Evolutionary conservation across 2,797 vertebrate species (phyloP), one percentile per base, ranked within the genome.

Genomic region (Chanos chanos): DNA sequence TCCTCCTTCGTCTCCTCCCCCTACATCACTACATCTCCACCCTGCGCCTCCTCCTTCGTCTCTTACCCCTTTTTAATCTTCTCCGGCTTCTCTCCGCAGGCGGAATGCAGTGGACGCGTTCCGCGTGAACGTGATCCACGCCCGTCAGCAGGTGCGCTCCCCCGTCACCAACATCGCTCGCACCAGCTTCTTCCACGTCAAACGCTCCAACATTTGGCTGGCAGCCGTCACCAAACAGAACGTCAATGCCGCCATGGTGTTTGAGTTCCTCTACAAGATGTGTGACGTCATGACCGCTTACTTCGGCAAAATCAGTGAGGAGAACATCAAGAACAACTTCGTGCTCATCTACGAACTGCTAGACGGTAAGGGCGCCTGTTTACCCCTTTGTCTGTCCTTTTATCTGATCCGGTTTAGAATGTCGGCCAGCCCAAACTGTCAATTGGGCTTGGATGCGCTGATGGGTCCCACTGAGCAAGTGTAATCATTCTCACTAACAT

Each of bases 321-420:
- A 99, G 83, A 99, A 99, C 87, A 99, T 99, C 87, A 99, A 99
- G 89, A 99, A 99, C 88, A 99, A 99, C 90, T 99, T 99, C 9
- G 97, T 99, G 78, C 91, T 99, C 63, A 99, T 99, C 83, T 99
- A 99, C 7, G 97, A 99, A 86, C 89, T 99, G 49, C 88, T 99
- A 82, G 97, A 99, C 22, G 97, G 97, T 99, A 87, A 44, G 76
- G 30, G 25, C 48, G 16, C 5, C 27, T 34, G n/a, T n/a, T n/a
- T n/a, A n/a, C n/a, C n/a, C n/a, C n/a, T n/a, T n/a, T n/a, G n/a
- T n/a, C n/a, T n/a, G n/a, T n/a, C n/a, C n/a, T n/a, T n/a, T n/a
- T n/a, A n/a, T n/a, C n/a, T n/a, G n/a, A n/a, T n/a, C n/a, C n/a
- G n/a, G n/a, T n/a, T n/a, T n/a, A n/a, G n/a, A n/a, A n/a, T n/a